phyloP scores from a whole-genome alignment of 2,113 vertebrate species.

The Myrmecobius fasciatus region DNA sequence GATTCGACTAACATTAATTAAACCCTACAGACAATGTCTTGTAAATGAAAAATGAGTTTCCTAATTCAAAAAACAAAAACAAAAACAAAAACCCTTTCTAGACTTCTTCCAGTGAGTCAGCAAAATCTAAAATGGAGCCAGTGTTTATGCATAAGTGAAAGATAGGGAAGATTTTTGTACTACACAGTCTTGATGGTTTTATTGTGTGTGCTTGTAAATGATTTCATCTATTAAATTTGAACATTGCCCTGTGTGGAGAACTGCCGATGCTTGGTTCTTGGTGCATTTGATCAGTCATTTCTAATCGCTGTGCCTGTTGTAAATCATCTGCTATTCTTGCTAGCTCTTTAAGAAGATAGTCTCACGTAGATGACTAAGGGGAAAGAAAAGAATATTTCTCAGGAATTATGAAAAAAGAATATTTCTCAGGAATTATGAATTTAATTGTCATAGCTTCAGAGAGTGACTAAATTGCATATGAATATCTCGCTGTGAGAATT shows the following conservation, averaged over 20 bases:
- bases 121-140: conserved; percentile 61
- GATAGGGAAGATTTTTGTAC: neutral
- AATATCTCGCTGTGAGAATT: conserved; percentile 5
- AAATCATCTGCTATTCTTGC: neutral
- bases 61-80: no score
- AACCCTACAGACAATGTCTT: neutral
- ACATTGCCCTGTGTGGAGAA: neutral
- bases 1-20: neutral
- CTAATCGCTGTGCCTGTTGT: conserved; percentile 17
- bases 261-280: neutral
- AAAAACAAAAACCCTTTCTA: conserved; percentile 11
- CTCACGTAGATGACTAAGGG: conserved; percentile 58
- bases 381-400: conserved; percentile 9
- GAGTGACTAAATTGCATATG: neutral
- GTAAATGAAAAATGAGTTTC: conserved; percentile 16
- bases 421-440: conserved; percentile 46
- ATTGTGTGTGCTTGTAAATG: conserved; percentile 7
- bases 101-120: conserved; percentile 75
- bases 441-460: neutral
- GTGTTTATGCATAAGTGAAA: neutral
- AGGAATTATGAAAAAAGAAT: conserved; percentile 20
- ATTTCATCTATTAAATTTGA: neutral
- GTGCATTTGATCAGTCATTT: neutral
- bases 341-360: conserved; percentile 12
- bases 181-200: neutral